phyloP scores from a whole-genome alignment of 2,888 invertebrate species.

The Spisula subtruncata region DNA sequence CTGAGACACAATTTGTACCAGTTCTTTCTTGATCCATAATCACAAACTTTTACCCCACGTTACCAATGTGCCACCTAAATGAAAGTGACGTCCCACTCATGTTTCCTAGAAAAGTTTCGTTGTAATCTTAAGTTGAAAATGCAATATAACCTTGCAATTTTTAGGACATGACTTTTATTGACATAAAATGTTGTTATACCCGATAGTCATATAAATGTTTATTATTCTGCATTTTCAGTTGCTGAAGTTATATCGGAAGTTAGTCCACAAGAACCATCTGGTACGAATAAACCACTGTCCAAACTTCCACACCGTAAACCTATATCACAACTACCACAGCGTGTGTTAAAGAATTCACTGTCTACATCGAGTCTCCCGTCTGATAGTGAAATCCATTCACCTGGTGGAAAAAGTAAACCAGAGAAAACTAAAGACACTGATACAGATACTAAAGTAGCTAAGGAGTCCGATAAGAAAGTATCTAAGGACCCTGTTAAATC shows the following conservation, averaged over 20 bases:
- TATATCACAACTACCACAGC: conserved; percentile 50
- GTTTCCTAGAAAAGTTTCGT: too few relatives aligned
- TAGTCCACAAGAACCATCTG: background rate
- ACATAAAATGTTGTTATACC: too few relatives aligned
- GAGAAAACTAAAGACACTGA: conserved; percentile 25
- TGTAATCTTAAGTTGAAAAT: too few relatives aligned
- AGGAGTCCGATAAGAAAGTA: conserved; percentile 18
- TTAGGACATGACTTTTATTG: too few relatives aligned
- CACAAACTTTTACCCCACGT: too few relatives aligned
- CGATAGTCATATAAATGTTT: too few relatives aligned
- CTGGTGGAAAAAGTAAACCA: background rate
- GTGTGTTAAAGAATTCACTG: conserved; percentile 40
- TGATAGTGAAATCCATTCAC: background rate
- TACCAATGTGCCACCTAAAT: too few relatives aligned
- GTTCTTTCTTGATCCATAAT: too few relatives aligned
- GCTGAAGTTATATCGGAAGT: conserved; percentile 27
- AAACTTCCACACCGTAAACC: conserved; percentile 56
- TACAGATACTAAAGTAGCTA: background rate
- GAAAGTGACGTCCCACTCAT: too few relatives aligned
- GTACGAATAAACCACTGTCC: background rate
- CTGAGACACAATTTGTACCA: too few relatives aligned
- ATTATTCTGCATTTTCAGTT: conserved; percentile 32
- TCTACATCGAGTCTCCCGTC: background rate
- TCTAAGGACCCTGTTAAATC: background rate
- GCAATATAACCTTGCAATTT: too few relatives aligned